These are phyloP conservation scores for Pygoscelis antarcticus DNA, from an alignment of 2,113 vertebrate species.

Conservation along the genomic window DNA sequence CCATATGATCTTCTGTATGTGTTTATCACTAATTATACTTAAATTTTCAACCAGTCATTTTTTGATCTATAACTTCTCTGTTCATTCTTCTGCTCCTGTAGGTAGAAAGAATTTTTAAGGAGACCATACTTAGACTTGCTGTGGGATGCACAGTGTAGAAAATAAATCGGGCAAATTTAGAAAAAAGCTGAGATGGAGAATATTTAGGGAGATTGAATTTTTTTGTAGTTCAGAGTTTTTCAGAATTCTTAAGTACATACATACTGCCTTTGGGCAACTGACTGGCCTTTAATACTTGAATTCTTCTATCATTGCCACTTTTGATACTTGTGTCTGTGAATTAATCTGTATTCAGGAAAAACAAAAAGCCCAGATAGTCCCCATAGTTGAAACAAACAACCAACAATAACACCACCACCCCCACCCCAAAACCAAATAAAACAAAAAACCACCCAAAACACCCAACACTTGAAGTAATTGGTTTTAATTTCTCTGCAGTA, in stretches of 20 bases:
- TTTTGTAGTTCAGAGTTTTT: not conserved
- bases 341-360: not conserved
- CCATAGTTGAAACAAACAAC: not conserved
- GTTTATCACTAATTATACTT: not conserved
- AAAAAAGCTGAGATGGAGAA: not conserved
- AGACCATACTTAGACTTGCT: not conserved
- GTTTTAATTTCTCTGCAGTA: not conserved
- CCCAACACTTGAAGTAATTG: not conserved
- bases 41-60: not conserved
- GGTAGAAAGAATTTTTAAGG: not conserved
- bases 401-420: not conserved
- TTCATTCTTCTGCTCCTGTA: not conserved
- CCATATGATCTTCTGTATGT: not conserved
- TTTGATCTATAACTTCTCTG: not conserved
- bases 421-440: not conserved
- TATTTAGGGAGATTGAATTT: not conserved
- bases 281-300: not conserved
- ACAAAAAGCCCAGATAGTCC: not conserved
- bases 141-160: not conserved
- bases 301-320: not conserved
- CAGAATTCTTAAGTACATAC: not conserved
- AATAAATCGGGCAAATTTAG: not conserved
- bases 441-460: not conserved
- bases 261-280: not conserved
- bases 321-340: not conserved